Conservation (phyloP, 2,797 vertebrate genomes). For the Pteropus rufus region DNA sequence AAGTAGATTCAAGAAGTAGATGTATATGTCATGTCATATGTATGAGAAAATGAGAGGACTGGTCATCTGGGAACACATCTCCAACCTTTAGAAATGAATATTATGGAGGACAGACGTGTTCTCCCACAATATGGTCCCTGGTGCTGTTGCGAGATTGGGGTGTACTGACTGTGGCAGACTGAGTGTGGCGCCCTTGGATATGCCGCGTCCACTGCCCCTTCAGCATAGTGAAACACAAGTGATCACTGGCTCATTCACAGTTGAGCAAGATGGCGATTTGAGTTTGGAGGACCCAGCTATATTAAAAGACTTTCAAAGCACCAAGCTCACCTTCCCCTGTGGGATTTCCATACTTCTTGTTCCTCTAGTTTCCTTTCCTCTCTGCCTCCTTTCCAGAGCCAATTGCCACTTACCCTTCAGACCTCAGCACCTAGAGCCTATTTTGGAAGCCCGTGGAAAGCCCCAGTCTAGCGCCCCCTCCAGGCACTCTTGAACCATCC, state of each 20-base stretch:
- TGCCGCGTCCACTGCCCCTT: background rate
- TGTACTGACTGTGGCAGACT: fast-evolving
- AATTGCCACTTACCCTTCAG: background rate
- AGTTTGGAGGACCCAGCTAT: background rate
- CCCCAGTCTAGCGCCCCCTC: background rate
- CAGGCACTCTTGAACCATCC: background rate
- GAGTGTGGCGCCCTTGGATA: background rate
- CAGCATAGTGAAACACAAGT: background rate
- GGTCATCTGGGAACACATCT: background rate
- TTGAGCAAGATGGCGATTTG: background rate
- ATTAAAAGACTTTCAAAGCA: background rate
- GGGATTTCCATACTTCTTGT: background rate
- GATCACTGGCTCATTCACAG: background rate
- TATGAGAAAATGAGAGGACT: background rate
- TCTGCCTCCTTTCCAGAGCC: background rate
- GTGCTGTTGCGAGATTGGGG: background rate
- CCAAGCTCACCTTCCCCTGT: background rate
- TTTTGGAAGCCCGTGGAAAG: background rate
- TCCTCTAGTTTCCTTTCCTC: background rate
- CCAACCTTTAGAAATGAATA: background rate
- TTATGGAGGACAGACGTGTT: background rate
- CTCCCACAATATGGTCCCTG: background rate
- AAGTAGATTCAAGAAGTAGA: background rate
- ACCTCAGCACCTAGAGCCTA: background rate
- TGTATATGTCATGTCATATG: background rate